phyloP scores from a whole-genome alignment of 2,797 vertebrate species.

The Dendrocincla fuliginosa region DNA sequence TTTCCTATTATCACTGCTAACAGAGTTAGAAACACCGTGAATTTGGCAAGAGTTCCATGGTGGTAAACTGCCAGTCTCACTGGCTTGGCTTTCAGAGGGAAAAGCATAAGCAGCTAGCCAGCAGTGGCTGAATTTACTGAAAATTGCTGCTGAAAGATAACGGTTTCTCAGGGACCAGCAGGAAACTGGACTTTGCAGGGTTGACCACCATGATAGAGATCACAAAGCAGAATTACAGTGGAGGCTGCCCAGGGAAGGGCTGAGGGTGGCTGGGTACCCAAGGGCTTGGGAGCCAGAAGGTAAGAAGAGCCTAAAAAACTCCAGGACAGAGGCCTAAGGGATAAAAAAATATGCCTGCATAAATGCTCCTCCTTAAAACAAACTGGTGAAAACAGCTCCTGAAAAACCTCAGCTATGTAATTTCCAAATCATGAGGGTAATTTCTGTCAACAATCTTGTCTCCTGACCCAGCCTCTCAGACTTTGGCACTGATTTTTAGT shows the following conservation, averaged over 20 bases:
- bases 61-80: conserved; percentile 5
- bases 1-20: neutral
- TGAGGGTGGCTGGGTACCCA: neutral
- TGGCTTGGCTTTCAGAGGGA: neutral
- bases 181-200: neutral
- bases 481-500: neutral
- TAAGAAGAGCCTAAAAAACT: neutral
- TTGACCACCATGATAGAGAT: neutral
- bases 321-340: neutral
- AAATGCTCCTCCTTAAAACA: neutral
- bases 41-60: neutral
- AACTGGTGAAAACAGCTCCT: neutral
- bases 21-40: neutral
- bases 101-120: neutral
- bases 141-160: neutral
- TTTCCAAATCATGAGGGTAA: neutral
- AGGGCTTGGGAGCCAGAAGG: neutral
- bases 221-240: neutral
- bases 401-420: neutral
- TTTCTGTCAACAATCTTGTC: neutral
- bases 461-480: neutral
- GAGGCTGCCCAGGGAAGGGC: neutral
- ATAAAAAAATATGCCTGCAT: neutral
- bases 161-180: neutral
- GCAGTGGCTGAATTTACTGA: neutral